Evolutionary conservation across 2,797 vertebrate genomes (phyloP).

Genomic region (Furcifer pardalis): DNA sequence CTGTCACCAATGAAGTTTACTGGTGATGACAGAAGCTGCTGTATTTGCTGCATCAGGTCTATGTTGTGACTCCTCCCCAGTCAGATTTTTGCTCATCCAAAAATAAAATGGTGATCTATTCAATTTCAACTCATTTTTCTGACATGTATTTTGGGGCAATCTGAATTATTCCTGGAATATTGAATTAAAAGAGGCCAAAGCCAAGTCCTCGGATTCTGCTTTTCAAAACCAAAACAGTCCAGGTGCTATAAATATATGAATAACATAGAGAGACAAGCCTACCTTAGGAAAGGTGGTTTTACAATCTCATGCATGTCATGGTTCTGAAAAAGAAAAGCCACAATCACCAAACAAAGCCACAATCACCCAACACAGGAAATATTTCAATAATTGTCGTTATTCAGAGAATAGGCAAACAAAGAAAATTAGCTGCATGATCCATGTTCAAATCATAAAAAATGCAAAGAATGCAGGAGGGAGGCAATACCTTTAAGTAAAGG

Average conservation of each 20-base stretch:
- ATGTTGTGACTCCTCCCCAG: background rate
- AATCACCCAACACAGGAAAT: background rate
- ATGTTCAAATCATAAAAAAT: no score
- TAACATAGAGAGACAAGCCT: constrained; percentile 2
- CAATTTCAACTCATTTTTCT: background rate
- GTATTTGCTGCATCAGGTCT: background rate
- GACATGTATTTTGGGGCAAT: background rate
- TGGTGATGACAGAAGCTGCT: no score
- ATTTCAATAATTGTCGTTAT: background rate
- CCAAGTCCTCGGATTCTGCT: background rate
- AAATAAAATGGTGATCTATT: background rate
- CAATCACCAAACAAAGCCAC: constrained; percentile 15
- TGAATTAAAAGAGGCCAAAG: no score
- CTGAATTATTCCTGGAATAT: background rate
- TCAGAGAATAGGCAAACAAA: background rate
- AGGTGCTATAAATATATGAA: background rate
- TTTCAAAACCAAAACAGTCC: background rate
- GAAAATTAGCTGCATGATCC: no score
- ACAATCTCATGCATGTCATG: constrained; percentile 85
- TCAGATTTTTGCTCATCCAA: background rate
- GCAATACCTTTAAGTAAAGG: no score
- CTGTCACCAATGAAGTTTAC: no score
- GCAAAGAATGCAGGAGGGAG: no score
- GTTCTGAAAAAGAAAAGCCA: constrained; percentile 76
- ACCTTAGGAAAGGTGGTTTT: constrained; percentile 92